phyloP scores from a whole-genome alignment of 2,113 vertebrate genomes.

The Scomber japonicus region DNA sequence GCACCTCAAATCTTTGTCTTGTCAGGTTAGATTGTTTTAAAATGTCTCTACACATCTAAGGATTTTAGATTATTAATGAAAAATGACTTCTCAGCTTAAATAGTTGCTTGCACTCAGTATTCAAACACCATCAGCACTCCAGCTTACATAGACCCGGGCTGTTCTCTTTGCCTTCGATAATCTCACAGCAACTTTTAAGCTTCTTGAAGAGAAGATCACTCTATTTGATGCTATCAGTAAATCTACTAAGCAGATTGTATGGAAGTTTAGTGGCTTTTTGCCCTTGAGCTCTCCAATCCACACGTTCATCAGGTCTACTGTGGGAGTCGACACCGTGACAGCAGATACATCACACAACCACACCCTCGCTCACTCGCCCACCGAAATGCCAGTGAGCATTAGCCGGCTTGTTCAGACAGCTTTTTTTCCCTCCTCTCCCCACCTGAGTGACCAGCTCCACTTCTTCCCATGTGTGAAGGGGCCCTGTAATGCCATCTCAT shows the following conservation, averaged over 20 bases:
- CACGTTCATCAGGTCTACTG: conserved; percentile 48
- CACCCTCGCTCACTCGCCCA: conserved; percentile 45
- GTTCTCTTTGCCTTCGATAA: conserved; percentile 50
- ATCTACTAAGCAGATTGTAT: conserved; percentile 70
- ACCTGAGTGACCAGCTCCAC: conserved; percentile 59
- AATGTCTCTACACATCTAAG: neutral
- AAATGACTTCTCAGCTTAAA: neutral
- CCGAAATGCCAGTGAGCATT: conserved; percentile 67
- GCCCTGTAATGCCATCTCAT: conserved; percentile 66
- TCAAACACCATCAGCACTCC: conserved; percentile 18
- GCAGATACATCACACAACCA: conserved; percentile 67
- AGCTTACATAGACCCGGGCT: neutral
- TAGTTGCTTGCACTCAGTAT: neutral
- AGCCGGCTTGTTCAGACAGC: conserved; percentile 47
- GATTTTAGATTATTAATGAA: conserved; percentile 4
- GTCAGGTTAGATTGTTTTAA: neutral
- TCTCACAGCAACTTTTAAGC: conserved; percentile 59
- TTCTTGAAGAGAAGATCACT: conserved; percentile 60
- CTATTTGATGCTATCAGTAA: conserved; percentile 63
- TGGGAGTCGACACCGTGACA: conserved; percentile 61
- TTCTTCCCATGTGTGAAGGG: conserved; percentile 63
- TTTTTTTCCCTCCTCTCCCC: conserved; percentile 23
- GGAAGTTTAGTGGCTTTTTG: conserved; percentile 54
- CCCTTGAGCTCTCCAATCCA: conserved; percentile 62
- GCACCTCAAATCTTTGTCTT: neutral